Base-by-base conservation (phyloP, 2,888 invertebrate genomes). In the Pollenia amentaria region DNA sequence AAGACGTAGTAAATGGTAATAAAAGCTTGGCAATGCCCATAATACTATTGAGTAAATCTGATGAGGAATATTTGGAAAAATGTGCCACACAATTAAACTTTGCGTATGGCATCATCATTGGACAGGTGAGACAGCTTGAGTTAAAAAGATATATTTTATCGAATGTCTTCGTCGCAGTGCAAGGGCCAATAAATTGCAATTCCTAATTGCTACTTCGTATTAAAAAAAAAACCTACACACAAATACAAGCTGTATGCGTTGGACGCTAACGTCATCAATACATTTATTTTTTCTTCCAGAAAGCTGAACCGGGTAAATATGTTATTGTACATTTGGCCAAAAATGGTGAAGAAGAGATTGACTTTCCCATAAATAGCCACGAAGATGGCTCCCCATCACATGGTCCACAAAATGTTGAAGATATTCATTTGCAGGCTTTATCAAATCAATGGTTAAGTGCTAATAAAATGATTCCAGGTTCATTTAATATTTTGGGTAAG, bases 391-490 rank as follows among this genome's bases (percentile, higher is more conserved):
- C 76, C 3, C 88, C 89, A 3, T 48, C 67, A n/a, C 87, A 83
- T 38, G 75, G 84, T 8, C 80, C 73, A 16, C 80, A 78, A 16
- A 88, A 88, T 16, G 89, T 91, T n/a, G 88, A 90, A 3, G 90
- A 90, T 60, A 90, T 93, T 18, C 90, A 92, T 79, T 88, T 91
- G 11, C 92, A 92, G 80, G 89, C 91, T 0, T 77, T 93, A 76
- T 90, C 92, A 3, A 89, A 97, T 91, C 97, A 98, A 94, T 97
- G 97, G 55, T 95, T 96, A 92, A 97, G 97, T 94, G 97, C 97
- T 1, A 96, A 96, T 2, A 95, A 97, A 93, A 98, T 98, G 98
- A 94, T 98, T 86, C 97, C 98, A 46, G 98, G 98, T 57, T 98
- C 98, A 64, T 95, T 98, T 94, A 96, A 96, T 93, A 96, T 98